Percentiles rank a stretch among this genome's conserved stretches.
phyloP scores from a whole-genome alignment of 1,140 invertebrate species.

The Leguminivora glycinivorella region DNA sequence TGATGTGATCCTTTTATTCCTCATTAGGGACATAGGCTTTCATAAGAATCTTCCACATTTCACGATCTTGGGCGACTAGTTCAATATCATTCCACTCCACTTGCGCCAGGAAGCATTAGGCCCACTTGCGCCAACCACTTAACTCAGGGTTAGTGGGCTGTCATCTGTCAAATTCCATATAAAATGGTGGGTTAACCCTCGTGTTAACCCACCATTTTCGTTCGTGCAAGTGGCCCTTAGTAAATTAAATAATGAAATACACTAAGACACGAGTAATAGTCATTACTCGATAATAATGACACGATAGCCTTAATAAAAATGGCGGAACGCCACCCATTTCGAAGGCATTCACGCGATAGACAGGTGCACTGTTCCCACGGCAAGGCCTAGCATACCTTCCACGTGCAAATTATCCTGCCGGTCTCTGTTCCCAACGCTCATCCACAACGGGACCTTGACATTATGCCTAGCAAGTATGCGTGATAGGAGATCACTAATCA shows the following conservation, averaged over 20 bases:
- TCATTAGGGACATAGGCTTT: too few species aligned
- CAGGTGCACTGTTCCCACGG: conserved; percentile 62
- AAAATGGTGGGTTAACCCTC: too few species aligned
- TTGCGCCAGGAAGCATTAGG: too few species aligned
- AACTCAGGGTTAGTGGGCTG: too few species aligned
- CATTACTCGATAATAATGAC: not conserved
- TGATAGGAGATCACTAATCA: not conserved
- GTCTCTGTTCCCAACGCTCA: conserved; percentile 1
- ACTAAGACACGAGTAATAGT: not conserved
- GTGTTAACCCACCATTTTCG: too few species aligned
- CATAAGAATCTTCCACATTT: too few species aligned
- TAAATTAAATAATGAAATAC: not conserved
- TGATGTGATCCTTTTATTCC: too few species aligned
- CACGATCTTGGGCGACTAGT: too few species aligned
- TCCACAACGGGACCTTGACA: not conserved
- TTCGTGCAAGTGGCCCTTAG: too few species aligned
- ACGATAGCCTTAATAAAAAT: conserved; percentile 10
- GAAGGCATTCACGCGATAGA: conserved; percentile 35
- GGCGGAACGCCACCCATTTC: conserved; percentile 6
- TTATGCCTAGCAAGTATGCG: not conserved
- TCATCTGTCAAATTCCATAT: too few species aligned
- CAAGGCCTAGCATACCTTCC: conserved; percentile 22
- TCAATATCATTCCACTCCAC: too few species aligned
- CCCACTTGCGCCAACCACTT: too few species aligned
- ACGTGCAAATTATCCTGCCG: conserved; percentile 46